phyloP scores from a whole-genome alignment of 2,888 invertebrate species.

The Tineola bisselliella region DNA sequence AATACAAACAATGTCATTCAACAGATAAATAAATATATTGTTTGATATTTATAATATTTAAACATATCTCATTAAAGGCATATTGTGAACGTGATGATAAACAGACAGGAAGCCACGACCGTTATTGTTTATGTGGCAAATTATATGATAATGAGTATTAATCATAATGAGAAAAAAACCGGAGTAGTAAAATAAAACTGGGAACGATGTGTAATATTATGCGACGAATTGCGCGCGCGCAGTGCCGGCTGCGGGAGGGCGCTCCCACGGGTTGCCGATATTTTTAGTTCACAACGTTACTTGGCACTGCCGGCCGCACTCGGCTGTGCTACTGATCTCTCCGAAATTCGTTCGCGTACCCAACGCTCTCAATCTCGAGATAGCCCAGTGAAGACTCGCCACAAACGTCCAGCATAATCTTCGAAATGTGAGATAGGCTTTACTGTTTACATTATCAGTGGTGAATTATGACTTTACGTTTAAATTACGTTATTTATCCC shows the following conservation, averaged over 20 bases:
- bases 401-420: background rate
- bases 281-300: conserved; percentile 75
- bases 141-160: background rate
- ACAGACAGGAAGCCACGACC: background rate
- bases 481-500: conserved; percentile 46
- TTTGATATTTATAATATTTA: background rate
- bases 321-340: conserved; percentile 63
- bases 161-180: background rate
- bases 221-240: conserved; percentile 59
- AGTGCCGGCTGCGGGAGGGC: conserved; percentile 64
- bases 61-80: background rate
- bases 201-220: conserved; percentile 27
- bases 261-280: conserved; percentile 70
- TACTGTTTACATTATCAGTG: background rate
- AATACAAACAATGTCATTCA: too few species aligned
- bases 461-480: conserved; percentile 41
- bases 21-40: background rate
- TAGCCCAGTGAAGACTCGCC: conserved; percentile 29
- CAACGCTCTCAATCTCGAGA: conserved; percentile 51
- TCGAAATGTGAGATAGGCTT: background rate
- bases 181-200: background rate
- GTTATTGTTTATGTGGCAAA: background rate
- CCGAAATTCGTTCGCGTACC: conserved; percentile 54
- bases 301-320: conserved; percentile 71
- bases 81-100: background rate